phyloP scores from a whole-genome alignment of 2,888 invertebrate genomes.

The Limnephilus auricula region DNA sequence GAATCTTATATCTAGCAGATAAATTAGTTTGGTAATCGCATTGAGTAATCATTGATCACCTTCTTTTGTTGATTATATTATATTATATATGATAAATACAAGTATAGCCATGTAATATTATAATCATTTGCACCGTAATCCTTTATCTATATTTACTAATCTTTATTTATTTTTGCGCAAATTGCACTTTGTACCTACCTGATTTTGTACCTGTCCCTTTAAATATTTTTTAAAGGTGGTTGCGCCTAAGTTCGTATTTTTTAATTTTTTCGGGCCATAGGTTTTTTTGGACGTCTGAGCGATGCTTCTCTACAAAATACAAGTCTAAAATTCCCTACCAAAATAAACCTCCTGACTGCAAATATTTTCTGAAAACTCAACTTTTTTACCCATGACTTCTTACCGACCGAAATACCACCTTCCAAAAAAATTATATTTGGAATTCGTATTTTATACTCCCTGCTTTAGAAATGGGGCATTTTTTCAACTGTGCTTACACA shows the following conservation, averaged over 20 bases:
- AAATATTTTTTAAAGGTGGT: neutral
- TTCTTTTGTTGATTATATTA: neutral
- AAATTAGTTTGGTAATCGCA: neutral
- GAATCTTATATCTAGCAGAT: neutral
- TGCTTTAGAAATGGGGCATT: no score
- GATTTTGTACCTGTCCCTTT: no score
- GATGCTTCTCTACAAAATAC: neutral
- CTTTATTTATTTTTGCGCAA: neutral
- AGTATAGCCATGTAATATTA: neutral
- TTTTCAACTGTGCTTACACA: no score
- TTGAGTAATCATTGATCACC: neutral
- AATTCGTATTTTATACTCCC: no score
- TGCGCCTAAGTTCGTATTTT: neutral
- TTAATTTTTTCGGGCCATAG: neutral
- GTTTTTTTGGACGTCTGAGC: neutral
- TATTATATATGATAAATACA: neutral
- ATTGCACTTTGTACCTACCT: neutral
- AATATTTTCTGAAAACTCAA: neutral
- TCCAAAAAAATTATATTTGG: no score
- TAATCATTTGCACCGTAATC: neutral
- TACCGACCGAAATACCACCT: no score
- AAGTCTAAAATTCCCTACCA: neutral
- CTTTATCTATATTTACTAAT: neutral
- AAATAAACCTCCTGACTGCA: neutral
- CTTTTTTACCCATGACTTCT: no score